Evolutionary conservation across 2,888 invertebrate genomes (phyloP).

Genomic region (Acronicta alni): DNA sequence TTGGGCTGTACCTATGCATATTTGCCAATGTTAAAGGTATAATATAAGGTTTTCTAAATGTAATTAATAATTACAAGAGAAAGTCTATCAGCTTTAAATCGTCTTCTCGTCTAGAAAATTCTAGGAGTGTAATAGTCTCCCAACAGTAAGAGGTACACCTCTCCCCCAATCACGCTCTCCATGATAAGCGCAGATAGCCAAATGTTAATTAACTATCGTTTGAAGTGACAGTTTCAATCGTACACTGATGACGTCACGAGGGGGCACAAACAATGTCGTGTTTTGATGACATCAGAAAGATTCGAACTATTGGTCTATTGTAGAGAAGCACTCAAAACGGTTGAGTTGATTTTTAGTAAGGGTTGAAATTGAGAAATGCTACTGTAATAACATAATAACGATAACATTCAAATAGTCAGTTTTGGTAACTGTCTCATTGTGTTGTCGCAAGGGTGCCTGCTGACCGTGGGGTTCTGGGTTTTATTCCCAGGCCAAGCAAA

Average conservation of each 20-base stretch:
- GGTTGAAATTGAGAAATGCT: not conserved
- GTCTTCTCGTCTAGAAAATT: not conserved
- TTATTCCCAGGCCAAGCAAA: too few species aligned
- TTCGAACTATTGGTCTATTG: slow-evolving; percentile 26
- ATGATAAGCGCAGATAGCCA: slow-evolving; percentile 9
- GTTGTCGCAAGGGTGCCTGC: too few species aligned
- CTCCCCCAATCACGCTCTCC: not conserved
- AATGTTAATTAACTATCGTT: slow-evolving; percentile 40
- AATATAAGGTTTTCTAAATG: too few species aligned
- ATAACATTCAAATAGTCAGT: too few species aligned
- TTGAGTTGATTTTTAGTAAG: not conserved
- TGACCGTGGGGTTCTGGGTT: too few species aligned
- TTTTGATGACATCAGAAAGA: slow-evolving; percentile 17
- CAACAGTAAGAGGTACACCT: not conserved
- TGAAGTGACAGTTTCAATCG: slow-evolving; percentile 44
- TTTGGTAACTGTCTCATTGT: too few species aligned
- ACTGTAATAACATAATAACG: too few species aligned
- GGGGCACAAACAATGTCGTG: slow-evolving; percentile 21
- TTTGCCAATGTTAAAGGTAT: too few species aligned
- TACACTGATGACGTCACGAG: slow-evolving; percentile 32
- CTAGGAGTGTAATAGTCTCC: not conserved
- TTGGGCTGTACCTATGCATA: too few species aligned
- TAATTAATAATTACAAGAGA: too few species aligned
- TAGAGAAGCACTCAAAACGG: not conserved
- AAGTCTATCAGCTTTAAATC: too few species aligned